phyloP scores from a whole-genome alignment of 1,140 invertebrate species.

The Macrosteles quadrilineatus region DNA sequence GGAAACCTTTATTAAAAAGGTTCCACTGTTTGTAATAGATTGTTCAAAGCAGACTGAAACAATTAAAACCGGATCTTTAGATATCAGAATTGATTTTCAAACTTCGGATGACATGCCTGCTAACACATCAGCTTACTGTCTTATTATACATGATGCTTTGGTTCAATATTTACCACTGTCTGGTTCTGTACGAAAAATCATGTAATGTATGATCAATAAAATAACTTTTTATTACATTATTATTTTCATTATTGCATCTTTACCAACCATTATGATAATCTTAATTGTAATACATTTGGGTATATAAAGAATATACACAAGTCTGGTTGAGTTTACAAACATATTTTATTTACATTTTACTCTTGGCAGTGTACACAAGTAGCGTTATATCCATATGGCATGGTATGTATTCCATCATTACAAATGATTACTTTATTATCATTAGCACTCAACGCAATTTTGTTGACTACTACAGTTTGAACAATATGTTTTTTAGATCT shows the following conservation, averaged over 20 bases:
- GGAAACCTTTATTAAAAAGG: neutral
- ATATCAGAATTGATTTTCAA: conserved; percentile 27
- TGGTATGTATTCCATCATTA: conserved; percentile 29
- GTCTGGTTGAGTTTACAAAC: too few species aligned
- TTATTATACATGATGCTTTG: conserved; percentile 15
- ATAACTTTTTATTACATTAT: too few species aligned
- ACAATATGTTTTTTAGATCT: conserved; percentile 33
- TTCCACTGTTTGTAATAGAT: conserved; percentile 13
- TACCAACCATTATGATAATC: too few species aligned
- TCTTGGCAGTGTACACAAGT: neutral
- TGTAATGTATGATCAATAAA: neutral
- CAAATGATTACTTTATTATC: conserved; percentile 36
- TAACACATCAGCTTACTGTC: conserved; percentile 44
- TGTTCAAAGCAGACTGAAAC: conserved; percentile 17
- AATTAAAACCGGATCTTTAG: conserved; percentile 12
- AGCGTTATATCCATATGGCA: conserved; percentile 30
- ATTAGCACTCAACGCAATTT: conserved; percentile 25
- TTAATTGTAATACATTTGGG: too few species aligned
- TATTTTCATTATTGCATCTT: too few species aligned
- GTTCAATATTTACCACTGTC: neutral
- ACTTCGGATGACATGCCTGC: conserved; percentile 41
- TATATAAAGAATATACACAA: too few species aligned
- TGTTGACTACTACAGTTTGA: conserved; percentile 30
- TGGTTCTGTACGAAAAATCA: neutral
- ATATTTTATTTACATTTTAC: too few species aligned